These are phyloP conservation scores for Hypomesus transpacificus DNA, from an alignment of 2,113 vertebrate species.

Conservation along the genomic window DNA sequence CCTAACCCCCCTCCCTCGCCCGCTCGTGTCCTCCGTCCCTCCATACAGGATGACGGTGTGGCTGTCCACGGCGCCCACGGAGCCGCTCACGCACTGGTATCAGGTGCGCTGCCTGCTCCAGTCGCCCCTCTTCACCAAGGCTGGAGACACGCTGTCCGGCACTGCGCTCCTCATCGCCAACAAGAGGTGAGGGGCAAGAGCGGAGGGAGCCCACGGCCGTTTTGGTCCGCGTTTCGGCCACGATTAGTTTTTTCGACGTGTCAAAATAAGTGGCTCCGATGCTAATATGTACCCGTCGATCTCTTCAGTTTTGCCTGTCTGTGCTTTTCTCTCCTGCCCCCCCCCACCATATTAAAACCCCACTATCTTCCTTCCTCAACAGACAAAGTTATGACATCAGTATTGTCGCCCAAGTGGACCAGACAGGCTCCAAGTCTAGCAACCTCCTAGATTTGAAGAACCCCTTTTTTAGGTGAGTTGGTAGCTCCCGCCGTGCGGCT, in stretches of 20 bases:
- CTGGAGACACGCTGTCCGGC: conserved; percentile 92
- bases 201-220: too few relatives aligned
- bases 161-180: conserved; percentile 89
- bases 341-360: neutral
- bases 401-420: conserved; percentile 94
- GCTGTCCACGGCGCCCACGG: conserved; percentile 92
- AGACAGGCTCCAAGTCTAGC: conserved; percentile 95
- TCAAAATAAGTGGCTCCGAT: too few relatives aligned
- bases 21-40: neutral
- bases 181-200: conserved; percentile 75
- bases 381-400: conserved; percentile 97
- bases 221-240: too few relatives aligned
- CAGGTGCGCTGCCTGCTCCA: conserved; percentile 93
- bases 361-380: conserved; percentile 19
- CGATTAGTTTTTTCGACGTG: too few relatives aligned
- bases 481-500: too few relatives aligned
- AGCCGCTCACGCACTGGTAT: conserved; percentile 95
- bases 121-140: conserved; percentile 92
- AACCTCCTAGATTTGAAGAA: conserved; percentile 95
- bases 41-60: conserved; percentile 85
- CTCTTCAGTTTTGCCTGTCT: neutral
- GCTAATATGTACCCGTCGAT: neutral
- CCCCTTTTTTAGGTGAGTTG: conserved; percentile 87
- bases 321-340: neutral
- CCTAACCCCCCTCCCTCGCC: neutral